Conservation (phyloP, 30 jellyfish, hydroid and myxozoan genomes). For the Catostylus mosaicus region DNA sequence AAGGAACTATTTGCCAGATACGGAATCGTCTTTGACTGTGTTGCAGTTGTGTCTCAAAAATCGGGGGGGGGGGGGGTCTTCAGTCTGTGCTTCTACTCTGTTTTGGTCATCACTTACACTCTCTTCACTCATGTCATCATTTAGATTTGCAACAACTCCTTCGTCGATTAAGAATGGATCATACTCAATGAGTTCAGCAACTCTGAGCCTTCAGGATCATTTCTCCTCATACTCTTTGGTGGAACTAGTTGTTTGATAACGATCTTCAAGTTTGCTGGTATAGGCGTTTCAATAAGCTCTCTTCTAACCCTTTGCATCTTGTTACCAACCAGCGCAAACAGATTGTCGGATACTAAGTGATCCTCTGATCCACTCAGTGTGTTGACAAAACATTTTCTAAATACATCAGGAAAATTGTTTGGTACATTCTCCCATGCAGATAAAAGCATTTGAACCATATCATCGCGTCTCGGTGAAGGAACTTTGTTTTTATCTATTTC, state of each 20-base stretch:
- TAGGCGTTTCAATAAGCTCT: slow-evolving; percentile 29
- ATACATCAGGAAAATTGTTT: slow-evolving; percentile 59
- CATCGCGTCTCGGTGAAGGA: slow-evolving; percentile 56
- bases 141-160: neutral
- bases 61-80: no score
- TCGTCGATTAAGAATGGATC: slow-evolving; percentile 10
- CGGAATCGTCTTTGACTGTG: slow-evolving; percentile 23
- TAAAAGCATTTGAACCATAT: slow-evolving; percentile 47
- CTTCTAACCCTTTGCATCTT: slow-evolving; percentile 33
- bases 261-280: slow-evolving; percentile 55
- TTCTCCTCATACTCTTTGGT: slow-evolving; percentile 32
- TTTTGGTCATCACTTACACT: slow-evolving; percentile 54
- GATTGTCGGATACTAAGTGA: slow-evolving; percentile 56
- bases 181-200: slow-evolving; percentile 30
- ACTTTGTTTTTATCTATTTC: slow-evolving; percentile 41
- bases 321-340: slow-evolving; percentile 50
- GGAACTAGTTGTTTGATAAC: slow-evolving; percentile 39
- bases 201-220: slow-evolving; percentile 65
- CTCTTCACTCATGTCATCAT: slow-evolving; percentile 10
- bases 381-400: slow-evolving; percentile 26
- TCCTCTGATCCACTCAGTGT: slow-evolving; percentile 56
- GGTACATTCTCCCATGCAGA: slow-evolving; percentile 49
- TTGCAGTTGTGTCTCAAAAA: neutral
- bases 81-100: slow-evolving; percentile 14
- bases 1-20: slow-evolving; percentile 14